phyloP scores from a whole-genome alignment of 2,113 vertebrate genomes.

The Mellivora capensis region DNA sequence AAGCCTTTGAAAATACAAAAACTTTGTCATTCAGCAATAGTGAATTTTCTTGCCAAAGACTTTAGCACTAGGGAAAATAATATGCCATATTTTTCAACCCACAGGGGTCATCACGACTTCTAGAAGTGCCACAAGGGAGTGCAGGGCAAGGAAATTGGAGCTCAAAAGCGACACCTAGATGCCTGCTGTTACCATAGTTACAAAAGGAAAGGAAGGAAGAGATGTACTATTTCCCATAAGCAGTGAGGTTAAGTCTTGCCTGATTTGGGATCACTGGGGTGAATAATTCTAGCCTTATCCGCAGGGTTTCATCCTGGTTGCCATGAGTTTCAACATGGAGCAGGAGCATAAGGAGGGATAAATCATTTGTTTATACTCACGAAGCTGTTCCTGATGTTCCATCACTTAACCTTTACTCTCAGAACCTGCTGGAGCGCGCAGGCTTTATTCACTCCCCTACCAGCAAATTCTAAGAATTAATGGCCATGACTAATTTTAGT shows the following conservation, averaged over 20 bases:
- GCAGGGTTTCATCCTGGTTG: not conserved
- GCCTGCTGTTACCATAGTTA: constrained; percentile 41
- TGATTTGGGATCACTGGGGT: not conserved
- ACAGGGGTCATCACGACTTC: not conserved
- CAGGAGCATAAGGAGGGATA: not conserved
- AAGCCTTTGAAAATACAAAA: not conserved
- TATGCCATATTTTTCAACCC: not conserved
- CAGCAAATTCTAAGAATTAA: not conserved
- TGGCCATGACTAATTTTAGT: not conserved
- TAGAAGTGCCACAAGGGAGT: not conserved
- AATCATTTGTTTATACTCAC: not conserved
- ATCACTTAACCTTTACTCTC: not conserved
- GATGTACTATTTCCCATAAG: not conserved
- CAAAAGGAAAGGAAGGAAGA: not conserved
- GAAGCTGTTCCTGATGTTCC: not conserved
- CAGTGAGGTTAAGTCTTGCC: not conserved
- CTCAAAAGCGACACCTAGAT: not conserved
- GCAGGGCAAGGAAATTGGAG: not conserved
- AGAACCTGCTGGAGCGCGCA: not conserved
- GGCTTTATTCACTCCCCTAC: not conserved
- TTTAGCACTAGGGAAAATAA: not conserved
- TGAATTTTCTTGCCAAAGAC: constrained; percentile 10
- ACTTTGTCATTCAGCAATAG: not conserved
- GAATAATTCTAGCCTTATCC: not conserved
- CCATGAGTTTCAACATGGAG: not conserved